Evolutionary conservation across 2,888 invertebrate species (phyloP).

Genomic region (Calameuta pallipes): DNA sequence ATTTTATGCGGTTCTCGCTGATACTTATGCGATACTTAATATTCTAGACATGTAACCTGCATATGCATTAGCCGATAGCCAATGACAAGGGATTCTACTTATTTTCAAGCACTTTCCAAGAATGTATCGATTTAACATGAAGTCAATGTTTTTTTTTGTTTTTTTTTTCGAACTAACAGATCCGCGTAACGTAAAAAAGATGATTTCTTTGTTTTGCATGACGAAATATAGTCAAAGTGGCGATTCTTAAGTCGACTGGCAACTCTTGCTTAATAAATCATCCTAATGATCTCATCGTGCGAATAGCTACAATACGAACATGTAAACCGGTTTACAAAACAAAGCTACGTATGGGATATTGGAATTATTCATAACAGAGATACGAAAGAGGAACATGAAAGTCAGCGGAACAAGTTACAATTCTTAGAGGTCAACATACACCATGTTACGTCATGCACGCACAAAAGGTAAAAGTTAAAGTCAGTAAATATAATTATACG

Average conservation of each 20-base stretch:
- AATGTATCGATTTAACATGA: background rate
- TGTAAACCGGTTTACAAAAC: background rate
- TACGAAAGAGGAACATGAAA: background rate
- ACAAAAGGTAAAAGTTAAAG: background rate
- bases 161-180: background rate
- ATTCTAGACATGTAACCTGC: background rate
- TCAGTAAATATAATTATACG: background rate
- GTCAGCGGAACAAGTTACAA: background rate
- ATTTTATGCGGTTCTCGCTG: background rate
- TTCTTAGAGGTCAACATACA: background rate
- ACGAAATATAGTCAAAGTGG: background rate
- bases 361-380: background rate
- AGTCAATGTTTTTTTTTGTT: background rate
- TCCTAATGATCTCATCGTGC: background rate
- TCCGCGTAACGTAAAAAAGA: background rate
- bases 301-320: background rate
- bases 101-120: background rate
- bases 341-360: background rate
- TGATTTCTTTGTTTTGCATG: background rate
- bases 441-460: background rate
- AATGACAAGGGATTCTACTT: background rate
- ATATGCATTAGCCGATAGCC: background rate
- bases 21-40: background rate
- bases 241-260: background rate
- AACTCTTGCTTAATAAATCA: background rate